Evolutionary conservation across 2,113 vertebrate species (phyloP).

Genomic region (Salvelinus alpinus): DNA sequence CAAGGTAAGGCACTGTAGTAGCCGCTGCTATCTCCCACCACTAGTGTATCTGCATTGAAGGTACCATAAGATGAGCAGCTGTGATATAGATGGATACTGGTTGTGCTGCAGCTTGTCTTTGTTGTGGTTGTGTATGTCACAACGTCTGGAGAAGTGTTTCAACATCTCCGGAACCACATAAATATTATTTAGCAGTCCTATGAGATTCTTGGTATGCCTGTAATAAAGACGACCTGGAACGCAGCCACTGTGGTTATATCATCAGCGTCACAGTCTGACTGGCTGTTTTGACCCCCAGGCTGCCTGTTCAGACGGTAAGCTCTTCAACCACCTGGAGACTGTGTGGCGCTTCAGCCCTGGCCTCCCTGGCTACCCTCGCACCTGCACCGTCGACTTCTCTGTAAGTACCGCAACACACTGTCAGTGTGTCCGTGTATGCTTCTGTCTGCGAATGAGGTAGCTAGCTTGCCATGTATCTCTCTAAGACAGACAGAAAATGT

Average conservation of each 20-base stretch:
- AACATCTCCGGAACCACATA: too few species aligned
- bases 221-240: too few species aligned
- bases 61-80: neutral
- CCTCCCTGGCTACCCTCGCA: slow-evolving; percentile 91
- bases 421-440: neutral
- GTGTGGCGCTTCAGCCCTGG: slow-evolving; percentile 95
- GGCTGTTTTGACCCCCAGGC: slow-evolving; percentile 72
- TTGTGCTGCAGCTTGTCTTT: too few species aligned
- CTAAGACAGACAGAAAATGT: too few species aligned
- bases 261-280: too few species aligned
- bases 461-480: too few species aligned
- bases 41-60: neutral
- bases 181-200: too few species aligned
- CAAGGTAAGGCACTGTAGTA: slow-evolving; percentile 75
- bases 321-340: slow-evolving; percentile 94
- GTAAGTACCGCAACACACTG: slow-evolving; percentile 73
- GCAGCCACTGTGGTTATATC: neutral
- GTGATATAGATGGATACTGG: neutral
- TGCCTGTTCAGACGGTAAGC: slow-evolving; percentile 88
- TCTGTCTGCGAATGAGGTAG: too few species aligned
- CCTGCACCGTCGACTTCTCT: slow-evolving; percentile 92
- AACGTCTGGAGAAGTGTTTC: too few species aligned
- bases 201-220: too few species aligned
- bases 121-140: too few species aligned
- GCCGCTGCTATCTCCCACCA: too few species aligned